phyloP scores from a whole-genome alignment of 2,113 vertebrate species.

The Plectropomus leopardus region DNA sequence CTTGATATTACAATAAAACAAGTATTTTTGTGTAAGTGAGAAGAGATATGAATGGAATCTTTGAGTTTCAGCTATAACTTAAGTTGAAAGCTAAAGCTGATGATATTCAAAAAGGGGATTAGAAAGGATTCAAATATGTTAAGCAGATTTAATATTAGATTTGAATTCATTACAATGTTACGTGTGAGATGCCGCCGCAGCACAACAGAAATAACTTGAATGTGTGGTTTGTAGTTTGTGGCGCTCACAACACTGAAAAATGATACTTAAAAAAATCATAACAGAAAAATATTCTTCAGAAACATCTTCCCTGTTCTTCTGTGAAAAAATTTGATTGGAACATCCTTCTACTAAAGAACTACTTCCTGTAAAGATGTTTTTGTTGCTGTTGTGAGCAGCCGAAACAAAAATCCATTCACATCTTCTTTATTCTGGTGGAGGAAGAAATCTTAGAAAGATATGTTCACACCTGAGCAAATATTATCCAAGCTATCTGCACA shows the following conservation, averaged over 20 bases:
- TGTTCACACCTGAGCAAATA: constrained; percentile 17
- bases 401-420: background rate
- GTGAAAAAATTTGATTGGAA: constrained; percentile 31
- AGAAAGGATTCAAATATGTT: background rate
- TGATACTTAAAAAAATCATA: constrained; percentile 4
- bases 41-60: background rate
- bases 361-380: background rate
- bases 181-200: background rate
- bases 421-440: constrained; percentile 7
- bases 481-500: constrained; percentile 29
- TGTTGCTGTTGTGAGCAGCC: background rate
- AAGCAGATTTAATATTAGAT: background rate
- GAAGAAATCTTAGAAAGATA: constrained; percentile 22
- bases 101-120: background rate
- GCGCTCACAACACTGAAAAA: background rate
- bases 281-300: constrained; percentile 21
- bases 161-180: background rate
- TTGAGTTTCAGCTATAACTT: background rate
- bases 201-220: background rate
- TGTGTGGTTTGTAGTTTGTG: background rate
- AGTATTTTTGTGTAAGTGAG: background rate
- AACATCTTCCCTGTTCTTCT: constrained; percentile 13
- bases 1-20: background rate
- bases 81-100: background rate
- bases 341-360: constrained; percentile 20